These are phyloP conservation scores for Noctua fimbriata DNA, from an alignment of 2,888 invertebrate species.

Conservation along the genomic window DNA sequence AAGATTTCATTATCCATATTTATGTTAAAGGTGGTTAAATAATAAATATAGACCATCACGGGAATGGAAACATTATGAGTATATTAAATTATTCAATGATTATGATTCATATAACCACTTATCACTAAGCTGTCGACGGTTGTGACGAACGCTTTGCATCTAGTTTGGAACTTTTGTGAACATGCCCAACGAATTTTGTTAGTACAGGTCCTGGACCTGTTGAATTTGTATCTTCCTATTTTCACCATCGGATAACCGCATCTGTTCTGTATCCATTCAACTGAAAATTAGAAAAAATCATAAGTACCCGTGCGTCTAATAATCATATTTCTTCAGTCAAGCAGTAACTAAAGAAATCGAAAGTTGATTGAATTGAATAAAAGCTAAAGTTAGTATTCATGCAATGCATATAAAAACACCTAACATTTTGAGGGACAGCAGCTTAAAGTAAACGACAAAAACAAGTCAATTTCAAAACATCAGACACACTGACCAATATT, in stretches of 20 bases:
- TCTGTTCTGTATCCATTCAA: slow-evolving; percentile 7
- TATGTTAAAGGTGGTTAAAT: not conserved
- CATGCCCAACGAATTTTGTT: slow-evolving; percentile 14
- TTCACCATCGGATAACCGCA: slow-evolving; percentile 8
- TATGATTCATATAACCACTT: not conserved
- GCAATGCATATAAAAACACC: not conserved
- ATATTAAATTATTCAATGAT: not conserved
- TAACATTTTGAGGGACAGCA: not conserved
- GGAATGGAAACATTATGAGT: not conserved
- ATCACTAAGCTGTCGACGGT: not conserved
- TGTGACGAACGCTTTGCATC: slow-evolving; percentile 8
- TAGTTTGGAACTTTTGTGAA: slow-evolving; percentile 12
- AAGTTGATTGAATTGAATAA: not conserved
- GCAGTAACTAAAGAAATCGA: not conserved
- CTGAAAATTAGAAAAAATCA: not conserved
- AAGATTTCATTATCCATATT: too few species aligned
- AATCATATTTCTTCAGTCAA: not conserved
- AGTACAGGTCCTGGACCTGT: not conserved
- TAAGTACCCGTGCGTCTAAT: not conserved
- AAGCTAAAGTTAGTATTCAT: too few species aligned
- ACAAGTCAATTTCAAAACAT: not conserved
- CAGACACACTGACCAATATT: too few species aligned
- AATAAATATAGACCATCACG: not conserved
- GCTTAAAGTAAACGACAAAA: not conserved
- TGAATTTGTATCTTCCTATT: slow-evolving; percentile 5